These are phyloP conservation scores for Hippasteria phrygiana DNA, from an alignment of 53 echinoderm and acorn worm species.

Conservation along the genomic window DNA sequence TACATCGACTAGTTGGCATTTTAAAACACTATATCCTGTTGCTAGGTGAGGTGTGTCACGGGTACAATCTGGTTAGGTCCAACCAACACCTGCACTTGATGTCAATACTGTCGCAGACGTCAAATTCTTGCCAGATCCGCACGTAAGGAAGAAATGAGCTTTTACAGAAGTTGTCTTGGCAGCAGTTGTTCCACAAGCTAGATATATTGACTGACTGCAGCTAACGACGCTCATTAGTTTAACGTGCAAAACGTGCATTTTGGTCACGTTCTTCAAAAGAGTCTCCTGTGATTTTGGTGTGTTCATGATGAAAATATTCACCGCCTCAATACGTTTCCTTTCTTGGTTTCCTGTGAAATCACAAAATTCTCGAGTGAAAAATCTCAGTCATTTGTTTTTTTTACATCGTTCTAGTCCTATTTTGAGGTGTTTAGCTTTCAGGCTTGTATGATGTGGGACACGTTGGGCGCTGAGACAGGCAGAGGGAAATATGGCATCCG, in stretches of 20 bases:
- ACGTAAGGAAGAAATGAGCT: neutral
- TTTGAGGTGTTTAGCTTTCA: neutral
- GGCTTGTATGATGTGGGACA: constrained; percentile 57
- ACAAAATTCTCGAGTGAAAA: neutral
- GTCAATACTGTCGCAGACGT: neutral
- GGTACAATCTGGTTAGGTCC: no score
- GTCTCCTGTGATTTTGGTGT: neutral
- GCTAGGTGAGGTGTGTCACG: neutral
- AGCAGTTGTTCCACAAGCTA: neutral
- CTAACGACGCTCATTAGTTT: neutral
- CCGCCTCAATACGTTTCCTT: neutral
- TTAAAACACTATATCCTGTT: neutral
- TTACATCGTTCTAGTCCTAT: neutral
- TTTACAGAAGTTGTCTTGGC: no score
- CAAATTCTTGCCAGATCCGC: neutral
- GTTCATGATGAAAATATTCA: neutral
- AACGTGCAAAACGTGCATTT: neutral
- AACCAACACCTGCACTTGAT: neutral
- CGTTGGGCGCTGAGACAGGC: constrained; percentile 48
- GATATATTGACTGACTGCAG: neutral
- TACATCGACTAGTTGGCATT: constrained; percentile 44
- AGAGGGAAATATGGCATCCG: constrained; percentile 57
- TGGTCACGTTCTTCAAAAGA: neutral
- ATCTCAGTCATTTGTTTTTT: neutral
- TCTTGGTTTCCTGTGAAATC: neutral